These are phyloP conservation scores for Amiota communis DNA, from an alignment of 2,888 invertebrate genomes.

Conservation along the genomic window DNA sequence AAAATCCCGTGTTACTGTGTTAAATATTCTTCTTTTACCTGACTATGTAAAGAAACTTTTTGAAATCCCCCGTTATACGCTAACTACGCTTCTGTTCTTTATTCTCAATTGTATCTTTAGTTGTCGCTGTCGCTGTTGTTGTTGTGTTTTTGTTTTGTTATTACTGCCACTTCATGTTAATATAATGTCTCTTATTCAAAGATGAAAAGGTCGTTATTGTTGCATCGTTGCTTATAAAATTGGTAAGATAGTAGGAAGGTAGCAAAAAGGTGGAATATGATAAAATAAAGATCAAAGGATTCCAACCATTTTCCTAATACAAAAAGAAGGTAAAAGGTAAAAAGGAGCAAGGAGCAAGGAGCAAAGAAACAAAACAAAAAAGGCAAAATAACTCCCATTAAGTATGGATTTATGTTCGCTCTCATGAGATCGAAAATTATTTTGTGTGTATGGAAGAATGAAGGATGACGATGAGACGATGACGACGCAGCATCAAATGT, in stretches of 20 bases:
- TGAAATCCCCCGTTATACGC: no score
- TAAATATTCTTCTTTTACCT: no score
- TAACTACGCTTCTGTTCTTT: no score
- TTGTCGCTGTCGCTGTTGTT: not conserved
- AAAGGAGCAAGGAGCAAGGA: no score
- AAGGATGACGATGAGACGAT: no score
- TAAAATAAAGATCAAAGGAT: constrained; percentile 21
- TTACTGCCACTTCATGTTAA: not conserved
- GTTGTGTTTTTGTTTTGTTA: not conserved
- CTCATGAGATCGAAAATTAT: not conserved
- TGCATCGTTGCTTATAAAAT: no score
- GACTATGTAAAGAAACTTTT: no score
- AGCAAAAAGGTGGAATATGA: constrained; percentile 10
- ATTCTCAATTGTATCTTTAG: not conserved
- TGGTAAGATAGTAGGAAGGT: not conserved
- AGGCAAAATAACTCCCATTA: not conserved
- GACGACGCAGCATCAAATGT: not conserved
- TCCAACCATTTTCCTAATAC: not conserved
- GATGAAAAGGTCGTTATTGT: not conserved
- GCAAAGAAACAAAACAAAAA: no score
- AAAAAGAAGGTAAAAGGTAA: no score
- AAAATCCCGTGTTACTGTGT: no score
- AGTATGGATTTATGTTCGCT: not conserved
- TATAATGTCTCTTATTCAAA: not conserved
- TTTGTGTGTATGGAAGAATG: not conserved